phyloP scores from a whole-genome alignment of 2,888 invertebrate species.

The Archips crataeganus region DNA sequence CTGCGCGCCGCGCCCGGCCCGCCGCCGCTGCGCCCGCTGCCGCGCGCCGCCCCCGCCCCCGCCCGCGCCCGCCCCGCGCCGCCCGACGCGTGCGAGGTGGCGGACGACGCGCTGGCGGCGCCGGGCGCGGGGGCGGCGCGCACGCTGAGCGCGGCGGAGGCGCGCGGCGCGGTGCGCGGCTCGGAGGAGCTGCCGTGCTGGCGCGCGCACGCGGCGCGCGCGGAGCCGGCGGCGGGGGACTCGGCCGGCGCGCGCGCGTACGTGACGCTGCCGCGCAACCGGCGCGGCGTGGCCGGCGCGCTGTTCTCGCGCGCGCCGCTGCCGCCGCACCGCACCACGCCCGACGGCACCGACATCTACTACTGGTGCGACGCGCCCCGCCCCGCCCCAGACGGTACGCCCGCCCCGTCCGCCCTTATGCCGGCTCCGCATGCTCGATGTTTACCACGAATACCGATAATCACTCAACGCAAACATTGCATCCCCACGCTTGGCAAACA shows the following conservation, averaged over 20 bases:
- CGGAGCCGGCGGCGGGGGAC: constrained; percentile 46
- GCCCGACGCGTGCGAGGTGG: constrained; percentile 72
- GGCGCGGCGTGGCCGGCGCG: constrained; percentile 64
- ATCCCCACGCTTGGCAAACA: no score
- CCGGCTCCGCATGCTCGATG: neutral
- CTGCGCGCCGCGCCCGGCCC: constrained; percentile 65
- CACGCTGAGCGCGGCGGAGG: constrained; percentile 73
- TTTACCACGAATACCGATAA: no score
- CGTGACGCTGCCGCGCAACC: constrained; percentile 80
- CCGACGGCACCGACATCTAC: constrained; percentile 94
- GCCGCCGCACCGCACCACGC: constrained; percentile 91
- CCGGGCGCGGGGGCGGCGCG: constrained; percentile 50
- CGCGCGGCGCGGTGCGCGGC: constrained; percentile 82
- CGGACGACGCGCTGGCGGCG: constrained; percentile 61
- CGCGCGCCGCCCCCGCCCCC: constrained; percentile 50
- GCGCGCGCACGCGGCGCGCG: constrained; percentile 50
- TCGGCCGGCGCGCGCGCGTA: constrained; percentile 72
- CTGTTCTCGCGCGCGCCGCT: constrained; percentile 68
- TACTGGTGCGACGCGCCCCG: constrained; percentile 94
- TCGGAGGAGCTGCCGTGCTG: constrained; percentile 86
- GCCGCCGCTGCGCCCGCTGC: constrained; percentile 70
- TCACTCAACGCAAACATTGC: no score
- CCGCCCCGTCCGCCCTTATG: no score
- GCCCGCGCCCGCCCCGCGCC: constrained; percentile 51
- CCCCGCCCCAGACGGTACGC: constrained; percentile 82